Base-by-base conservation (phyloP, 2,113 vertebrate species). In the Dromas ardeola region DNA sequence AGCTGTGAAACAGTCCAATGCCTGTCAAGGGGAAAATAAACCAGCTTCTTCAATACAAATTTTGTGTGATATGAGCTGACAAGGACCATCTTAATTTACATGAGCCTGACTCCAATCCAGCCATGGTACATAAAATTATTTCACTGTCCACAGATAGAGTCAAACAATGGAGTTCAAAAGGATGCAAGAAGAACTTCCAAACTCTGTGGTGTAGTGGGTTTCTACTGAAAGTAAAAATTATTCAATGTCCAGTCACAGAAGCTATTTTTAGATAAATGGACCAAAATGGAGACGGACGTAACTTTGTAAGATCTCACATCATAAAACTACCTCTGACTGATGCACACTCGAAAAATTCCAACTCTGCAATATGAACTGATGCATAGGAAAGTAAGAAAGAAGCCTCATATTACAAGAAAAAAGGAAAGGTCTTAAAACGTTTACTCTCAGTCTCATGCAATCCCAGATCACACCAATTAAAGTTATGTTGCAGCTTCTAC, bases 1-100 rank as follows among this genome's bases (percentile, higher is more conserved):
- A 89, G 99, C 99, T 83, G 99, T 99, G 97, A 99, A 99, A 97
- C 99, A 99, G 97, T 99, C 99, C 32, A 99, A 95, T 69, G 99
- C 99, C 99, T 99, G 93, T 61, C 49, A 94, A 95, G 12, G 18
- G 5, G 15, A 85, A 94, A 59, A 69, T 9, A 77, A 88, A 85
- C 1, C 43, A 91, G 56, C 25, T 53, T 88, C 9, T 55, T 91
- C 47, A 91, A 62, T 29, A 71, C 13, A 40, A 19, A 16, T 61
- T 82, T 67, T 53, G 32, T 27, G 30, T 38, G 10, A n/a, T 47
- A 42, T 70, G 34, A 70, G 6, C 42, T 84, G 42, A 66, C 18
- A 76, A 63, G 26, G 4, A 67, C 2, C 13, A 58, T 26, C 30
- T 56, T 58, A 49, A 90, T 40, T 34, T 72, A 55, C 26, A 81